Evolutionary conservation across 2,888 invertebrate genomes (phyloP).

Genomic region (Candidula unifasciata): DNA sequence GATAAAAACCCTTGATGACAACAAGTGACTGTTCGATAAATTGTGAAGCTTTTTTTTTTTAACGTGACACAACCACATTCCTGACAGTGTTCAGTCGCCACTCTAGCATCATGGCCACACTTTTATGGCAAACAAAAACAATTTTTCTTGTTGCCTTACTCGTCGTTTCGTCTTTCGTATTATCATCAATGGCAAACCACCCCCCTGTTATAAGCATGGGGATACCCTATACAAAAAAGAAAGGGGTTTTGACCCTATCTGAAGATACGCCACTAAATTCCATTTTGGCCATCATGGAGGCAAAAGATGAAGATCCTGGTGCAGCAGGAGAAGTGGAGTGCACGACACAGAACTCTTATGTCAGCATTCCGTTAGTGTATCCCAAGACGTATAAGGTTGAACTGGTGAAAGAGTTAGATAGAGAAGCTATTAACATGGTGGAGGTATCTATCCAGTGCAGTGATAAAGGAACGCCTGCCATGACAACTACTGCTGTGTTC

Average conservation of each 20-base stretch:
- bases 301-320: slow-evolving; percentile 7
- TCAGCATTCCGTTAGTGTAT: not conserved
- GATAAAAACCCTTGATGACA: too few species aligned
- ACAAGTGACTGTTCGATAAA: too few species aligned
- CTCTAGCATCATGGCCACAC: not conserved
- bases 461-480: slow-evolving; percentile 80
- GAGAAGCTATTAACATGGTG: slow-evolving; percentile 64
- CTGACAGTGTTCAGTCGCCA: not conserved
- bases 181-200: not conserved
- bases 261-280: slow-evolving; percentile 28
- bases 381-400: slow-evolving; percentile 66
- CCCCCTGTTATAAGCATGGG: not conserved
- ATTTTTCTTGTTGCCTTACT: not conserved
- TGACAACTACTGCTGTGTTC: slow-evolving; percentile 59
- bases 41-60: not conserved
- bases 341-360: not conserved
- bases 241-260: not conserved
- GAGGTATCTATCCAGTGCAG: slow-evolving; percentile 79
- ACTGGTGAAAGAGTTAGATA: slow-evolving; percentile 78
- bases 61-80: not conserved
- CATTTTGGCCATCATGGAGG: not conserved
- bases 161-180: not conserved
- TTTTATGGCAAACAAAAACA: not conserved
- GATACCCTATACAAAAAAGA: not conserved
- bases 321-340: slow-evolving; percentile 18